phyloP scores from a whole-genome alignment of 2,113 vertebrate genomes.

The Cochlearius cochlearius region DNA sequence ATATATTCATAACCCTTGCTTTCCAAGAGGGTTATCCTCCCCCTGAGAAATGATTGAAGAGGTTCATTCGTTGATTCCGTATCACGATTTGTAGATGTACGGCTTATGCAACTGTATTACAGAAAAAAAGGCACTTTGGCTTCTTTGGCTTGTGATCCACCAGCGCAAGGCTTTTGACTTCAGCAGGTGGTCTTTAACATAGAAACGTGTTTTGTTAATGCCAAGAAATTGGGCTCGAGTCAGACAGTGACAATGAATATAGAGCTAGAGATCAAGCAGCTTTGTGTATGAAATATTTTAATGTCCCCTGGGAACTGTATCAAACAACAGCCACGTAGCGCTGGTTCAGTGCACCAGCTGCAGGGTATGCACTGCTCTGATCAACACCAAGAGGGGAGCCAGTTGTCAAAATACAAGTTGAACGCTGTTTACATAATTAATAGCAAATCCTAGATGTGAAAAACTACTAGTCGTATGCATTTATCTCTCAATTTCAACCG shows the following conservation, averaged over 20 bases:
- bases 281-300: not conserved
- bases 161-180: not conserved
- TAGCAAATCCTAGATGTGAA: not conserved
- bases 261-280: not conserved
- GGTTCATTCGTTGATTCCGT: not conserved
- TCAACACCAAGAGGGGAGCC: not conserved
- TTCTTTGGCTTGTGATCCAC: not conserved
- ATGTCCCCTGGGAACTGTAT: not conserved
- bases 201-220: not conserved
- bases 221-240: not conserved
- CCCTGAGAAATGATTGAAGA: not conserved
- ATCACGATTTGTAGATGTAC: not conserved
- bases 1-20: not conserved
- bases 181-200: not conserved
- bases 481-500: not conserved
- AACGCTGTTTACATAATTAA: not conserved
- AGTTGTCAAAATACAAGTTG: not conserved
- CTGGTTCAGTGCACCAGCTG: conserved; percentile 12
- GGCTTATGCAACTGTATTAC: not conserved
- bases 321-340: not conserved
- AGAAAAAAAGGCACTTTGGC: not conserved
- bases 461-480: not conserved
- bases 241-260: not conserved
- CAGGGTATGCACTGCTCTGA: not conserved
- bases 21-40: not conserved